These are phyloP conservation scores for Brevimyrus niger DNA, from an alignment of 2,113 vertebrate species.

Conservation along the genomic window DNA sequence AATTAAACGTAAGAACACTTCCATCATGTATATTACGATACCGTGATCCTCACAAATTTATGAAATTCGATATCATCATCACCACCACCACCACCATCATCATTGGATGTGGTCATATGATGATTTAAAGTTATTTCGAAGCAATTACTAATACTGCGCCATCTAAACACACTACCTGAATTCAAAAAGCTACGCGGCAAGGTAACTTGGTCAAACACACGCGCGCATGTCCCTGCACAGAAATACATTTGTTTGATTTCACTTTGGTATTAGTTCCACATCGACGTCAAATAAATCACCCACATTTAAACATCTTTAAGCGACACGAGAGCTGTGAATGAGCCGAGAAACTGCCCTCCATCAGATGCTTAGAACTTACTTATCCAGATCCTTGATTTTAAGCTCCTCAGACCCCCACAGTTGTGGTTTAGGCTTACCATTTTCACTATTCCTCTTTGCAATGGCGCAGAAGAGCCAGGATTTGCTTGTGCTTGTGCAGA, in stretches of 20 bases:
- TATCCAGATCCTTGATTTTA: background rate
- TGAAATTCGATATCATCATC: background rate
- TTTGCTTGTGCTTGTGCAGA: slow-evolving; percentile 58
- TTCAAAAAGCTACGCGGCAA: background rate
- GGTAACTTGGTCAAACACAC: background rate
- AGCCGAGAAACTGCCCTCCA: background rate
- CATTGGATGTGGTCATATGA: background rate
- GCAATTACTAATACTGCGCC: background rate
- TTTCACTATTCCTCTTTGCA: slow-evolving; percentile 91
- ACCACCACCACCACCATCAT: background rate
- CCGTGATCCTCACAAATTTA: background rate
- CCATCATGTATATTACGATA: background rate
- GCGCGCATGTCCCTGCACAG: background rate
- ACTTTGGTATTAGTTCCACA: background rate
- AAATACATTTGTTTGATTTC: too few relatives aligned
- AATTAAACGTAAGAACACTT: background rate
- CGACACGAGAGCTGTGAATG: background rate
- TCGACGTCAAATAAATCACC: background rate
- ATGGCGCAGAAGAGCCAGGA: slow-evolving; percentile 50
- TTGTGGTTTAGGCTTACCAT: slow-evolving; percentile 66
- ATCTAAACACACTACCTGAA: background rate
- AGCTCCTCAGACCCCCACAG: background rate
- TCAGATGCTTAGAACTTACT: background rate
- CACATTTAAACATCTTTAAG: background rate
- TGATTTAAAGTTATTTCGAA: background rate